A percentile compares a stretch with the other conserved stretches of the same genome.
Evolutionary conservation across 2,888 invertebrate genomes (phyloP).

Genomic region (Orchesella flavescens): DNA sequence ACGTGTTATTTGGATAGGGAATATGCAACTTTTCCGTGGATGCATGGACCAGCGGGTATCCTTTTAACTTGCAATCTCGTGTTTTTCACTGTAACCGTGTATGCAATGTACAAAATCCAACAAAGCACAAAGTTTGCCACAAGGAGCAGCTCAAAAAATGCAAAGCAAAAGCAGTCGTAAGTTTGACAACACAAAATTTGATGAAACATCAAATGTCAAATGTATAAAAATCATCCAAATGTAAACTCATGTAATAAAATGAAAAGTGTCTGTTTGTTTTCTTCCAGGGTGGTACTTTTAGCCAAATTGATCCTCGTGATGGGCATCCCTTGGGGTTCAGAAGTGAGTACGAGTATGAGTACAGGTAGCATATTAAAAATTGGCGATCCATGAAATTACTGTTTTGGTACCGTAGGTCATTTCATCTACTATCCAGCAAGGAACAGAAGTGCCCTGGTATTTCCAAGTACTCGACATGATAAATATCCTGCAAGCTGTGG

Average conservation of each 20-base stretch:
- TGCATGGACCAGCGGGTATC: constrained; percentile 69
- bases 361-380: too few relatives aligned
- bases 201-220: too few relatives aligned
- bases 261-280: background rate
- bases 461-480: constrained; percentile 68
- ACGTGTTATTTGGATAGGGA: constrained; percentile 65
- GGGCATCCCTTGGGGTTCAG: constrained; percentile 71
- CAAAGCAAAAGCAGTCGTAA: constrained; percentile 70
- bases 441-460: constrained; percentile 57
- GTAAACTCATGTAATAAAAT: too few relatives aligned
- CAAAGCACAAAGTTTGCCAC: constrained; percentile 70
- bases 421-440: constrained; percentile 56
- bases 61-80: constrained; percentile 65
- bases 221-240: too few relatives aligned
- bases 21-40: constrained; percentile 65
- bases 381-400: background rate
- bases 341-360: constrained; percentile 31
- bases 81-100: constrained; percentile 68
- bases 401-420: constrained; percentile 48
- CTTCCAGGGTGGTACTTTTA: constrained; percentile 65
- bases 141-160: constrained; percentile 66
- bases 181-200: constrained; percentile 8
- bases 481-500: constrained; percentile 69
- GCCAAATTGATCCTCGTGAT: constrained; percentile 69
- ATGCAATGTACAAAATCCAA: constrained; percentile 66